Evolutionary conservation across 2,113 vertebrate genomes (phyloP).

Genomic region (Seriola dumerili): DNA sequence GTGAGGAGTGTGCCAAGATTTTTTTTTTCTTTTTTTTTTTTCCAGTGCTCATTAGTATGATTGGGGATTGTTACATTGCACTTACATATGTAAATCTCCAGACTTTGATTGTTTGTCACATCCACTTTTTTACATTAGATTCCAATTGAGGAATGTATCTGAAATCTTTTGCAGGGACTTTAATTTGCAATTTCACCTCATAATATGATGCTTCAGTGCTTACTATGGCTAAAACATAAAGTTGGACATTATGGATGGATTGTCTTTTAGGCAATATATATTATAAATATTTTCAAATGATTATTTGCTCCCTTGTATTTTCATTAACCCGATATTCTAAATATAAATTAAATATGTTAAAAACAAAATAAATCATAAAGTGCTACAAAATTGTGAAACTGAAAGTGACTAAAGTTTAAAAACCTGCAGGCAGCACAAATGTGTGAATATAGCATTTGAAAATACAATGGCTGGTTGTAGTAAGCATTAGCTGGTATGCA

Average conservation of each 20-base stretch:
- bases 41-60: constrained; percentile 17
- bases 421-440: neutral
- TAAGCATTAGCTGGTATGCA: neutral
- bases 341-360: neutral
- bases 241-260: neutral
- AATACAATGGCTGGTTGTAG: neutral
- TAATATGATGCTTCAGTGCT: neutral
- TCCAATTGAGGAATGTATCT: neutral
- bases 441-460: neutral
- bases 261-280: neutral
- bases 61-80: neutral
- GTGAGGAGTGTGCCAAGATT: constrained; percentile 9
- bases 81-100: constrained; percentile 10
- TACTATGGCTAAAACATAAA: neutral
- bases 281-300: neutral
- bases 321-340: neutral
- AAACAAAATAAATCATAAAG: neutral
- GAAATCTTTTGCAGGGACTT: neutral
- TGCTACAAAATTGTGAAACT: neutral
- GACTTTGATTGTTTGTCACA: neutral
- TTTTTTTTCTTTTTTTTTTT: neutral
- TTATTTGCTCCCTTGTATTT: neutral
- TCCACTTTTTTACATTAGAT: neutral
- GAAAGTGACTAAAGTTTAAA: too few relatives aligned
- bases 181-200: neutral